Percentiles rank a stretch among this genome's conserved stretches.
Conservation (phyloP, 2,797 vertebrate genomes). For the Tokudaia tokunoshimensis region DNA sequence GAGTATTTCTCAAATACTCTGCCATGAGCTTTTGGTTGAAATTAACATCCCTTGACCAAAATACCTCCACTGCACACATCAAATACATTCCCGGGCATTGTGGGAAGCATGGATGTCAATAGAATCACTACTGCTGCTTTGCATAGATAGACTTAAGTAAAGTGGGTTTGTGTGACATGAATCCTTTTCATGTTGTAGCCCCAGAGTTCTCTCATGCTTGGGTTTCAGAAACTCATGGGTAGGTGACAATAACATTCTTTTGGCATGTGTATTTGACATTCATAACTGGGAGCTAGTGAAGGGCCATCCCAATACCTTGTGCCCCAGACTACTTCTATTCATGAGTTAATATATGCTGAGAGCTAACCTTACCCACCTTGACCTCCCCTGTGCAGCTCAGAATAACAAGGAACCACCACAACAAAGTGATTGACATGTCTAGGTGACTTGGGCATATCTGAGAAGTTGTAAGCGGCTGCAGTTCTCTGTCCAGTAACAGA, state of each 20-base stretch:
- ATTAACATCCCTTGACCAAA: background rate
- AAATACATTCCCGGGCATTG: background rate
- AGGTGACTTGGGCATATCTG: background rate
- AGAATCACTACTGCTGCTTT: background rate
- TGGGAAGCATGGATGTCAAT: background rate
- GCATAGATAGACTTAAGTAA: background rate
- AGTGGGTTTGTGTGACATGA: background rate
- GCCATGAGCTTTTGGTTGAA: background rate
- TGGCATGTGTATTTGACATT: background rate
- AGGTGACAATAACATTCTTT: background rate
- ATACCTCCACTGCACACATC: background rate
- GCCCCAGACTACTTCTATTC: background rate
- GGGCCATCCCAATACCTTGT: background rate
- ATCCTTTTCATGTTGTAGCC: background rate
- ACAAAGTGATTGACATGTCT: fast-evolving
- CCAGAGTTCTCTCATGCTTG: background rate
- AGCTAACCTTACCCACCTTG: background rate
- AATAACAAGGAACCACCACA: background rate
- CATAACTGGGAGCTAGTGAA: background rate
- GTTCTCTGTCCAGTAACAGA: background rate
- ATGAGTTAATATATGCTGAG: background rate
- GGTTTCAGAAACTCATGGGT: background rate
- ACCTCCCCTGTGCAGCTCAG: background rate
- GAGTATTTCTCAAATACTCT: background rate
- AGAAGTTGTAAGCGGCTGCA: background rate